These are phyloP conservation scores for Prorops nasuta DNA, from an alignment of 1,140 invertebrate genomes.

Conservation along the genomic window DNA sequence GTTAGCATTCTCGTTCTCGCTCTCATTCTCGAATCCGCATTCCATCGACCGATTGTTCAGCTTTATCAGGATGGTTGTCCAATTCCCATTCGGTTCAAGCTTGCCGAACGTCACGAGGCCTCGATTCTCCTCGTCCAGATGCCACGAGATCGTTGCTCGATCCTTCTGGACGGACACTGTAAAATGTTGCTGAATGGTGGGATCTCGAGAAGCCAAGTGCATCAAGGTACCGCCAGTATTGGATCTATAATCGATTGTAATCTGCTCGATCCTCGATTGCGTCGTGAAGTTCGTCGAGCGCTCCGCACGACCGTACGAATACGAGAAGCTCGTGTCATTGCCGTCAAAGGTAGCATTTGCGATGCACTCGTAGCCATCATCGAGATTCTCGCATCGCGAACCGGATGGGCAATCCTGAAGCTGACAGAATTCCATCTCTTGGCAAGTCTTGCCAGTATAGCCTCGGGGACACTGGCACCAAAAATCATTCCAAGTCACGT, in stretches of 20 bases:
- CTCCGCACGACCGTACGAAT: slow-evolving; percentile 44
- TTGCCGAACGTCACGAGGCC: slow-evolving; percentile 61
- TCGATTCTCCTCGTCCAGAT: slow-evolving; percentile 55
- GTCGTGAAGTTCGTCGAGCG: slow-evolving; percentile 30
- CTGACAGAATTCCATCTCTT: slow-evolving; percentile 90
- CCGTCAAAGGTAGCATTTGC: slow-evolving; percentile 85
- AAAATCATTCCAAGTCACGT: slow-evolving; percentile 87
- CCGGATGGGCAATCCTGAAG: slow-evolving; percentile 77
- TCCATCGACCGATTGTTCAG: slow-evolving; percentile 59
- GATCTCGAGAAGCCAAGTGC: slow-evolving; percentile 59
- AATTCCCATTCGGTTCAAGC: slow-evolving; percentile 63
- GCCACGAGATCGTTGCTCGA: slow-evolving; percentile 68
- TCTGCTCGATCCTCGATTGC: slow-evolving; percentile 49
- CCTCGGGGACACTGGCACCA: slow-evolving; percentile 82
- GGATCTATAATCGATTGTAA: slow-evolving; percentile 66
- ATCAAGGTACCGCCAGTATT: slow-evolving; percentile 73
- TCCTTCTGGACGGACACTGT: slow-evolving; percentile 70
- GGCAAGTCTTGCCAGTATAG: slow-evolving; percentile 90
- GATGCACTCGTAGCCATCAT: slow-evolving; percentile 91
- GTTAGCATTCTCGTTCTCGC: slow-evolving; percentile 38
- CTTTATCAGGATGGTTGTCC: slow-evolving; percentile 66
- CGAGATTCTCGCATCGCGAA: slow-evolving; percentile 82
- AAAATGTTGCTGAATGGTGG: slow-evolving; percentile 60
- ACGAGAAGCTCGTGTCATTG: slow-evolving; percentile 60
- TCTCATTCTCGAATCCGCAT: slow-evolving; percentile 40